A percentile compares a stretch with the other conserved stretches of the same genome.
phyloP scores from a whole-genome alignment of 2,797 vertebrate genomes.

The Leptatherina wallacei region DNA sequence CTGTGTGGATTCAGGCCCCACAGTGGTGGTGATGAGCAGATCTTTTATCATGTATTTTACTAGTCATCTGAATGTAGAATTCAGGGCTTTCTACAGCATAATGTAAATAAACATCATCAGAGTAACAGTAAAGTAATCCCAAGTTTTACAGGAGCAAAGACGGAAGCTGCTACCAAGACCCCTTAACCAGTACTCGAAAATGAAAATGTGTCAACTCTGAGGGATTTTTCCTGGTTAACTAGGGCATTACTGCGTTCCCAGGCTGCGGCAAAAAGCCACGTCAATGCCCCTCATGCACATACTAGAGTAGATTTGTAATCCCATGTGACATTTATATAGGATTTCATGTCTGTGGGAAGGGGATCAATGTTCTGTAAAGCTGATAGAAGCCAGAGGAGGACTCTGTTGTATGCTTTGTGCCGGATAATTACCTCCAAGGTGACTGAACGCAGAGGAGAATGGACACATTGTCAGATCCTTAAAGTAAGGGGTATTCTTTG shows the following conservation, averaged over 20 bases:
- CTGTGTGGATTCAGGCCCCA: slow-evolving; percentile 48
- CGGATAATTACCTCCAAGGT: slow-evolving; percentile 77
- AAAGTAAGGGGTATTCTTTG: slow-evolving; percentile 44
- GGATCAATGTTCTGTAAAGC: slow-evolving; percentile 60
- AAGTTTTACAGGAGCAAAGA: neutral
- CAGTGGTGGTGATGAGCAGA: slow-evolving; percentile 3
- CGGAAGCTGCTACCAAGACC: slow-evolving; percentile 6
- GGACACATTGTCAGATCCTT: slow-evolving; percentile 35
- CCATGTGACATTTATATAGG: slow-evolving; percentile 70
- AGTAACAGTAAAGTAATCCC: neutral
- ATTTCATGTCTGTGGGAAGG: slow-evolving; percentile 59
- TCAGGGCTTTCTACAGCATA: slow-evolving; percentile 29
- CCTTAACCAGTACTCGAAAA: slow-evolving; percentile 11
- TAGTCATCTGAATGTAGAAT: slow-evolving; percentile 15
- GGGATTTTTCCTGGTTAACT: slow-evolving; percentile 16
- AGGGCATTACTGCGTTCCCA: slow-evolving; percentile 44
- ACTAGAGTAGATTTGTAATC: slow-evolving; percentile 56
- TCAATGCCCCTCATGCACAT: slow-evolving; percentile 44
- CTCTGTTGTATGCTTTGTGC: slow-evolving; percentile 68
- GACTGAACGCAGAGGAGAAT: slow-evolving; percentile 63
- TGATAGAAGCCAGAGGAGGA: slow-evolving; percentile 50
- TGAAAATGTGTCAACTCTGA: slow-evolving; percentile 17
- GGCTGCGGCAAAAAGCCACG: slow-evolving; percentile 52
- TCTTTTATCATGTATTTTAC: slow-evolving; percentile 26
- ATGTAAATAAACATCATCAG: neutral